A percentile compares a stretch with the other conserved stretches of the same genome.
These are phyloP conservation scores for Galagoides demidoff DNA, from an alignment of 2,797 vertebrate genomes.

Conservation along the genomic window DNA sequence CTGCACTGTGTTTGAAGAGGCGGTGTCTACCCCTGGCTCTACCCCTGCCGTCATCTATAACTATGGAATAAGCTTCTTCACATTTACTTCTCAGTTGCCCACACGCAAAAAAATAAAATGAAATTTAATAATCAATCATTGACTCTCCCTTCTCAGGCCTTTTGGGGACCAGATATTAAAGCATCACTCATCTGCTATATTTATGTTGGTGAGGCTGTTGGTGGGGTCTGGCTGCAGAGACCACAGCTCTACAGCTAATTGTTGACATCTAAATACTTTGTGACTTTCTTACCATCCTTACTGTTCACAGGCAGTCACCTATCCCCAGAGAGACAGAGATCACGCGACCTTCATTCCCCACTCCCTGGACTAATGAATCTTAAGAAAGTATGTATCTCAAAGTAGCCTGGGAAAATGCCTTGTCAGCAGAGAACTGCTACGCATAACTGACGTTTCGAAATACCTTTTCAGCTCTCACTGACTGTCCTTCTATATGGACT, in stretches of 20 bases:
- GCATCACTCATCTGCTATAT: background rate
- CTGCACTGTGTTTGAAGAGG: constrained; percentile 36
- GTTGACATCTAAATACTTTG: background rate
- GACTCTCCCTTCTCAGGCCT: background rate
- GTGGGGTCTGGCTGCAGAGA: background rate
- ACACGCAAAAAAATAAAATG: background rate
- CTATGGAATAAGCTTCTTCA: constrained; percentile 45
- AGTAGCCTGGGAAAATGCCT: background rate
- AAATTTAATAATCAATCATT: constrained; percentile 29
- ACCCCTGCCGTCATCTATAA: background rate
- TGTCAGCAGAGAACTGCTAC: background rate
- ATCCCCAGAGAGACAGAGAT: background rate
- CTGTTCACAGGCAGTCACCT: background rate
- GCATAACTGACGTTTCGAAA: background rate
- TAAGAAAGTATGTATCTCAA: background rate
- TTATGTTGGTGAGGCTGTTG: background rate
- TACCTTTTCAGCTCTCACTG: background rate
- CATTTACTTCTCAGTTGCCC: constrained; percentile 47
- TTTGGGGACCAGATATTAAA: background rate
- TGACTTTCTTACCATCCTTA: background rate
- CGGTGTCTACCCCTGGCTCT: constrained; percentile 16
- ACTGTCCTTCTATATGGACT: background rate
- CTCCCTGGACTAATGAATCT: background rate
- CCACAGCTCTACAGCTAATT: background rate
- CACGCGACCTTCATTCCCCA: background rate